Evolutionary conservation across 2,113 vertebrate genomes (phyloP), one percentile per base, ranked within the genome.

Genomic region (Eudyptes chrysolophus): DNA sequence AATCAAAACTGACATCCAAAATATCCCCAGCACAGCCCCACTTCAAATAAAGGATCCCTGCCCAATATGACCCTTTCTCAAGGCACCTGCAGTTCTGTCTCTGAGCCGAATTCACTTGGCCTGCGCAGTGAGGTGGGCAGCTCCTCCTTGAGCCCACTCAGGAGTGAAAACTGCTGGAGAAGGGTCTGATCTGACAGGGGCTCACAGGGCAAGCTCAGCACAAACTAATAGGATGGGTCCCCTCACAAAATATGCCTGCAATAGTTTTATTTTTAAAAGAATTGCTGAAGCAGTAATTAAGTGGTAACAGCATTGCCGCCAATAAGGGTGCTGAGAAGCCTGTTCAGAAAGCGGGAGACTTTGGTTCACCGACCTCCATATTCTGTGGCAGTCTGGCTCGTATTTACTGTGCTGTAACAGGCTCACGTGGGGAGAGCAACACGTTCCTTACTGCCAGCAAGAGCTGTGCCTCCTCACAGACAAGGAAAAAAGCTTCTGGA

Each of bases 381-480:
- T 70, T 38, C 68, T 78, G 10, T 46, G 19, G 3, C 19, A 58
- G 19, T 30, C 46, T 7, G 19, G 2, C 10, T 55, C 3, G 1
- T 49, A 44, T 49, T 54, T 64, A 44, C 9, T 12, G 8, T 8
- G 14, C 10, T 32, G 22, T 3, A 51, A 26, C 5, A 70, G 60
- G 21, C 27, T 81, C 0, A 0, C 14, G 54, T 52, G 16, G 21
- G 9, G 36, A 66, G 3, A 46, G 8, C 13, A 64, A 25, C 6
- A 4, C 2, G 0, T 21, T 77, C 8, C 26, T 16, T 25, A 8
- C 8, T 75, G 26, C 15, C 38, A 48, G 27, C 15, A 75, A 78
- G 32, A 55, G 13, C 48, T 58, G 19, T 11, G 36, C 8, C 22
- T 82, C 51, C 61, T 71, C 22, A 29, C 4, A 68, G 42, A 52